These are phyloP conservation scores for Cettia cetti DNA, from an alignment of 2,113 vertebrate species.

Conservation along the genomic window DNA sequence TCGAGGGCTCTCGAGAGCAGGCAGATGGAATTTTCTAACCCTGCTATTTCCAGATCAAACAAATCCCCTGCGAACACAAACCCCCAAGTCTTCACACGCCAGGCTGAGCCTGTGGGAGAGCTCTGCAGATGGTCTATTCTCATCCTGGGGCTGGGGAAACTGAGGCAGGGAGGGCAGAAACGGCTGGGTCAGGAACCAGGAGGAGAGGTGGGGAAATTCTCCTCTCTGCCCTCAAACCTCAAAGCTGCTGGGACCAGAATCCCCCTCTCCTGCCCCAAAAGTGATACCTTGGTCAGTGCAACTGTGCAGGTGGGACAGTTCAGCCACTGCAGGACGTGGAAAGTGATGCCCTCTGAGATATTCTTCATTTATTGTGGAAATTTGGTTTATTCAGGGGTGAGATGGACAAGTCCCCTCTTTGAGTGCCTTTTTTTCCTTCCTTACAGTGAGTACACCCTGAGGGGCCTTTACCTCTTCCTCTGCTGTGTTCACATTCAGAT, in stretches of 20 bases:
- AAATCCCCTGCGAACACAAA: conserved; percentile 37
- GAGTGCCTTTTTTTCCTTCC: not conserved
- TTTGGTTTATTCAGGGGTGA: not conserved
- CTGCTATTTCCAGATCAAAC: conserved; percentile 66
- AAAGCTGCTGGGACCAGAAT: not conserved
- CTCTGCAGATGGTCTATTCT: not conserved
- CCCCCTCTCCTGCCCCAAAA: not conserved
- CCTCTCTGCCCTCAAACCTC: not conserved
- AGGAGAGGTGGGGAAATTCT: not conserved
- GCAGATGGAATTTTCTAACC: conserved; percentile 64
- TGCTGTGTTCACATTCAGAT: not conserved
- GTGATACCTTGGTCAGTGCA: not conserved
- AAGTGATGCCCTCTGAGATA: not conserved
- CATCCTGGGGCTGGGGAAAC: conserved; percentile 18
- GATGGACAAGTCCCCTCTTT: not conserved
- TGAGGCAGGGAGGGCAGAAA: not conserved
- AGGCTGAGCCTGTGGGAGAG: not conserved
- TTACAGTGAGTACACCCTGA: not conserved
- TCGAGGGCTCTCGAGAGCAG: conserved; percentile 21
- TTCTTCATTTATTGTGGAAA: not conserved
- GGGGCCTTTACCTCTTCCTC: not conserved
- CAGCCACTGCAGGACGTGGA: not conserved
- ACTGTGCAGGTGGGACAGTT: not conserved
- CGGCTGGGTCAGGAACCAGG: not conserved
- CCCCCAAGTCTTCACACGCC: conserved; percentile 21